Evolutionary conservation across 2,888 invertebrate genomes (phyloP), one percentile per base, ranked within the genome.

Genomic region (Drosophila nr. medialis): DNA sequence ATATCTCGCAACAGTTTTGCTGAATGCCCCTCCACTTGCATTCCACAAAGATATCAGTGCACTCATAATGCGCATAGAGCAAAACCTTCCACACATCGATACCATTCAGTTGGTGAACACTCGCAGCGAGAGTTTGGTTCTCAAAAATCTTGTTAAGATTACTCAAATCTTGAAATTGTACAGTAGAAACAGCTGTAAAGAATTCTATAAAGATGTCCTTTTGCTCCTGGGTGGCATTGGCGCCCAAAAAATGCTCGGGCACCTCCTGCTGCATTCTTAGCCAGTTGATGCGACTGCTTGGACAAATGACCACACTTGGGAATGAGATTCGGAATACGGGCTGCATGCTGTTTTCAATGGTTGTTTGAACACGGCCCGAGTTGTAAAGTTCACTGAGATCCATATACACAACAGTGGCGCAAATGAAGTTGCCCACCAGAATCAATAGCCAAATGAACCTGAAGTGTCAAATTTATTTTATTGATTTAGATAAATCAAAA

Each of bases 1-100:
- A 93, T 29, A 93, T 78, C 2, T 93, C 91, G 72, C 94, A 94
- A 68, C 94, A 94, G 48, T 93, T 86, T 27, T 91, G 81, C n/a
- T 87, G 62, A 56, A 81, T 78, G 48, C 91, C 91, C 0, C 93
- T 90, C 94, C 94, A 94, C 85, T 85, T 91, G 71, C 94, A 94
- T 10, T 63, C 42, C 1, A 50, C 58, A 51, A 94, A 92, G 5
- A 94, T 56, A 34, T 93, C 93, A 0, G 85, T 78, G 69, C 94
- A 94, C 15, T 77, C 58, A 18, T 85, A 74, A 27, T 76, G 77
- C 0, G 83, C 54, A 64, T 77, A 86, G 13, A 78, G 66, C 75
- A 90, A 66, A 0, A 93, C 88, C 1, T 84, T 68, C 0, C 79
- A 51, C 24, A 93, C 64, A 73, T 92, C 80, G 18, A 93, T 59